These are phyloP conservation scores for Sericinus montela DNA, from an alignment of 2,888 invertebrate species.

Conservation along the genomic window DNA sequence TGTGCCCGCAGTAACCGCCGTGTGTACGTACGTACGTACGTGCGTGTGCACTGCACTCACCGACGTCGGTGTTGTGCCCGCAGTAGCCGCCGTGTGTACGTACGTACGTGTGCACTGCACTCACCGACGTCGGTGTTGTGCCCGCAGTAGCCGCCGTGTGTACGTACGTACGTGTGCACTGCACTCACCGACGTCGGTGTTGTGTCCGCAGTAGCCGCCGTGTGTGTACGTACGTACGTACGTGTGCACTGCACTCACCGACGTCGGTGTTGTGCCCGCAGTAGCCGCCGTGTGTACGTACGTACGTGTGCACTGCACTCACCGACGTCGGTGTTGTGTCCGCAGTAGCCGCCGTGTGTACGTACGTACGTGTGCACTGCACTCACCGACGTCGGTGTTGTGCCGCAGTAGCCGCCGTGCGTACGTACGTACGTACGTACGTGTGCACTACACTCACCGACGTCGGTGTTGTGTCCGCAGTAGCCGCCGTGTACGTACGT, in stretches of 20 bases:
- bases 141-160: slow-evolving; percentile 44
- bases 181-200: neutral
- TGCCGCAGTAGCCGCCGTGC: slow-evolving; percentile 51
- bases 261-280: slow-evolving; percentile 52
- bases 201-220: neutral
- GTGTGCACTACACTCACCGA: neutral
- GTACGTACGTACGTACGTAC: neutral
- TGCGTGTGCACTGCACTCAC: neutral
- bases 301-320: neutral
- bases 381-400: slow-evolving; percentile 82
- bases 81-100: neutral
- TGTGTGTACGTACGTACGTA: too few relatives aligned
- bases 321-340: slow-evolving; percentile 22
- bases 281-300: slow-evolving; percentile 77
- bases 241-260: neutral
- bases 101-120: slow-evolving; percentile 5
- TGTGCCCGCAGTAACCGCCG: slow-evolving; percentile 83
- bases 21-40: slow-evolving; percentile 70
- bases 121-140: neutral
- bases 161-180: neutral
- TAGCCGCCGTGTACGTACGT: too few relatives aligned
- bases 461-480: slow-evolving; percentile 12
- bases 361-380: too few relatives aligned
- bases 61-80: slow-evolving; percentile 9
- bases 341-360: too few relatives aligned